These are phyloP conservation scores for Bombus confusus DNA, from an alignment of 1,140 invertebrate genomes.

Conservation along the genomic window DNA sequence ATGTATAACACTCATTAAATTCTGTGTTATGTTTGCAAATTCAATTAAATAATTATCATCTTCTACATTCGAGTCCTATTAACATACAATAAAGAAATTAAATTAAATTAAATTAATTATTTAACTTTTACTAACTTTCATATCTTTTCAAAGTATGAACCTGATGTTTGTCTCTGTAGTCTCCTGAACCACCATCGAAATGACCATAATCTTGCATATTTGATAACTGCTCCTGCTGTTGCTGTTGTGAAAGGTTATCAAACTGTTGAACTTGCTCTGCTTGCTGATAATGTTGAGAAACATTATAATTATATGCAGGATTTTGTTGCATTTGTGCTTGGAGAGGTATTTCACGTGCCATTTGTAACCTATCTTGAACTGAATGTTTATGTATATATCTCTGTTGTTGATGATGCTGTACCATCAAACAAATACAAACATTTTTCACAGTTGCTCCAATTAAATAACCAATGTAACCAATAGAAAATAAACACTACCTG, in stretches of 20 bases:
- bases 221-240: constrained; percentile 62
- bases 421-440: background rate
- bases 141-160: constrained; percentile 30
- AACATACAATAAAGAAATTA: background rate
- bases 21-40: constrained; percentile 73
- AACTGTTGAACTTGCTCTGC: constrained; percentile 45
- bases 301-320: background rate
- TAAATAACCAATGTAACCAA: background rate
- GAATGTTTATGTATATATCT: constrained; percentile 43
- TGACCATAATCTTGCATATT: constrained; percentile 60
- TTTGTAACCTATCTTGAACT: constrained; percentile 67
- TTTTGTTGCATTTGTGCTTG: background rate
- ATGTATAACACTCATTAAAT: constrained; percentile 84
- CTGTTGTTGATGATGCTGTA: constrained; percentile 5
- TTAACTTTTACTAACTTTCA: background rate
- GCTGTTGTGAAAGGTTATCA: constrained; percentile 41
- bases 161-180: constrained; percentile 64
- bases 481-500: background rate
- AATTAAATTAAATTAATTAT: background rate
- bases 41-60: constrained; percentile 57
- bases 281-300: constrained; percentile 46
- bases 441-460: background rate
- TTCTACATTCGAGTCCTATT: constrained; percentile 33
- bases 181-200: constrained; percentile 64
- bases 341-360: constrained; percentile 60